These are phyloP conservation scores for human DNA, from an alignment of 2,113 vertebrate genomes.

Conservation along the genomic window GRCh38 chr7:115011501-115012000, in stretches of 20 bases:
- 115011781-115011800: background rate
- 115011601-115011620: background rate
- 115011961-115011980: background rate
- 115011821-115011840: background rate
- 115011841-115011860: background rate
- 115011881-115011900: background rate
- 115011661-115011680: background rate
- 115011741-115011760: background rate
- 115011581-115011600: slow-evolving; percentile 21
- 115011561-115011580: background rate
- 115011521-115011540: background rate
- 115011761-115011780: background rate
- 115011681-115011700: background rate
- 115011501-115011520: background rate
- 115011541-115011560: background rate
- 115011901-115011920: slow-evolving; percentile 6
- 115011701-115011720: background rate
- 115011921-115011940: background rate
- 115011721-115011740: background rate
- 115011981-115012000: background rate
- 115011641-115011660: background rate
- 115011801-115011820: background rate
- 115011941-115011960: background rate
- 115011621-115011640: slow-evolving; percentile 3
- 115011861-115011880: background rate